Evolutionary conservation across 2,888 invertebrate genomes (phyloP), one percentile per base, ranked within the genome.

Genomic region (Lordiphosa andalusiaca): DNA sequence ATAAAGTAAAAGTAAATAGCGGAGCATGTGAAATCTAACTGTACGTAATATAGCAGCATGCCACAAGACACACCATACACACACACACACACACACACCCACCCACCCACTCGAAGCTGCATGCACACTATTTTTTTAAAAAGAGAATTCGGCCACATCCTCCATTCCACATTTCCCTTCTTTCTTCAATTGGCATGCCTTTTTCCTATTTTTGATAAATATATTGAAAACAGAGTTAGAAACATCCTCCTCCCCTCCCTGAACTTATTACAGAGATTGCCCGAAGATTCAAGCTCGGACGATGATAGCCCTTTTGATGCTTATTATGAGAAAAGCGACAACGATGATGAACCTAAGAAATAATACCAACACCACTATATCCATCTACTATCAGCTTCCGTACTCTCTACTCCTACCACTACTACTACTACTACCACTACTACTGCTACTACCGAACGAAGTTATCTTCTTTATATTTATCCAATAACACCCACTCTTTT

Each of bases 301-400:
- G 88, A 88, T 75, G 88, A 88, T 86, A 86, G 82, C 76, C 88
- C 88, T 46, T 89, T 89, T 55, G 88, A 88, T 81, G 87, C 86
- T 71, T 82, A 86, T 78, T 76, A 85, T 74, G 88, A 87, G 67
- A 86, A 87, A 83, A 88, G 83, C 67, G 88, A 86, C 52, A 74
- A 77, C 63, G 84, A 87, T 30, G 84, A 83, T 67, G 84, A 53
- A 51, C 54, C 83, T 61, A 82, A 66, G 62, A 84, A 84, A 77
- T 78, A 72, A 67, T 23, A 47, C 52, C 42, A 25, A 33, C 37
- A 47, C 53, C 16, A n/a, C n/a, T n/a, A n/a, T 16, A 16, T 1
- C 76, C 40, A 61, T 25, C 25, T 25, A 25, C 25, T 7, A 25
- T 25, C 25, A 25, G 25, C 25, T 6, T 25, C 25, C 25, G 48